Evolutionary conservation across 92 coral and sea anemone species (phyloP), one percentile per base, ranked within the genome.

Genomic region (Meandrina meandrites): DNA sequence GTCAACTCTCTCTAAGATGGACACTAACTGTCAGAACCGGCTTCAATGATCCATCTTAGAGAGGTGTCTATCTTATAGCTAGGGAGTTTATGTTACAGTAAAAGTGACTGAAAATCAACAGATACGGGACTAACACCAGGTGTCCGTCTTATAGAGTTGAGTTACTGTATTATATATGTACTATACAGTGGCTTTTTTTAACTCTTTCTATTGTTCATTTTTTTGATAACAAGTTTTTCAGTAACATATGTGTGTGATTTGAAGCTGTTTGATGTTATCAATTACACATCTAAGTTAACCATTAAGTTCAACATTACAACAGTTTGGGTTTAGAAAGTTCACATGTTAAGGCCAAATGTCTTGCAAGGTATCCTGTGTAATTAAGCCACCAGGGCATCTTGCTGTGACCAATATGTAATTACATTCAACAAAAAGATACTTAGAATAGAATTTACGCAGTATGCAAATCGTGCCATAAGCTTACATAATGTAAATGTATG

Each of bases 101-200:
- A n/a, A n/a, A n/a, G n/a, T n/a, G n/a, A n/a, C n/a, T n/a, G n/a
- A n/a, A n/a, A n/a, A n/a, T n/a, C n/a, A n/a, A n/a, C 45, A 40
- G 45, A 6, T 40, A 40, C 45, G 79, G 86, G 86, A 82, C 86
- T 28, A 82, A 51, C 86, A 82, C 86, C 86, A 82, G 86, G 86
- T 82, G 86, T 82, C 86, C 86, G 86, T 82, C 86, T 82, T 82
- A 82, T 82, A 82, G 86, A 82, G 45, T n/a, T n/a, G n/a, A n/a
- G n/a, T n/a, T n/a, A n/a, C n/a, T 40, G 45, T 40, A 40, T 40
- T 40, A 40, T 6, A 40, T 48, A 8, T 48, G 53, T 48, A 4
- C 53, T 48, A 13, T 48, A 48, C 14, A 40, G 53, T 48, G 53
- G 53, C 45, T 40, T 40, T 40, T 6, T 48, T 48, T 48, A 48